Conservation (phyloP, 2,797 vertebrate species). For the Coregonus ussuriensis region DNA sequence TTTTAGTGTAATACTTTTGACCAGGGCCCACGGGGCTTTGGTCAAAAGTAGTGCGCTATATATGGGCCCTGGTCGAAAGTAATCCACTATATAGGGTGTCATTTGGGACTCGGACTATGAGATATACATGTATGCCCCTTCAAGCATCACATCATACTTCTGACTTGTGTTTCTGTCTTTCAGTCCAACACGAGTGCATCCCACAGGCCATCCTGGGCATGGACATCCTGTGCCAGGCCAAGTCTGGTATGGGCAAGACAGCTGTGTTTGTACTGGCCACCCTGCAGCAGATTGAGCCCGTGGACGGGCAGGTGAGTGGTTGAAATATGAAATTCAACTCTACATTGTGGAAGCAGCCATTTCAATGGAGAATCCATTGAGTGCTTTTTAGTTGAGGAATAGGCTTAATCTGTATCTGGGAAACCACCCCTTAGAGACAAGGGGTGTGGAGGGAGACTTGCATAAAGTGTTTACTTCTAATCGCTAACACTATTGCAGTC, state of each 20-base stretch:
- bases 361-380: too few species aligned
- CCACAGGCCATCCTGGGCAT: conserved; percentile 89
- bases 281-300: conserved; percentile 85
- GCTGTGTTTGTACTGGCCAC: conserved; percentile 88
- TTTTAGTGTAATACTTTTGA: too few species aligned
- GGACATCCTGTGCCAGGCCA: conserved; percentile 89
- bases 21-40: neutral
- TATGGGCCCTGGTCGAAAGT: neutral
- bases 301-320: conserved; percentile 82
- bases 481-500: too few species aligned
- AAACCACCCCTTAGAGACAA: too few species aligned
- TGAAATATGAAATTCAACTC: neutral
- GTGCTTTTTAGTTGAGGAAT: too few species aligned
- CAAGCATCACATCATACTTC: neutral
- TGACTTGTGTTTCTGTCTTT: conserved; percentile 10
- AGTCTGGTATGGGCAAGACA: conserved; percentile 90
- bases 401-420: too few species aligned
- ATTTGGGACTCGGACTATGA: neutral
- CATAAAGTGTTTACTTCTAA: too few species aligned
- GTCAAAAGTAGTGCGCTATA: neutral
- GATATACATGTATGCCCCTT: neutral
- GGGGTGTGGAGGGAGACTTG: too few species aligned
- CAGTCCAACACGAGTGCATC: conserved; percentile 90
- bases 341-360: neutral
- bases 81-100: too few species aligned